Base-by-base conservation (phyloP, 2,113 vertebrate species). In the Megaptera novaeangliae region DNA sequence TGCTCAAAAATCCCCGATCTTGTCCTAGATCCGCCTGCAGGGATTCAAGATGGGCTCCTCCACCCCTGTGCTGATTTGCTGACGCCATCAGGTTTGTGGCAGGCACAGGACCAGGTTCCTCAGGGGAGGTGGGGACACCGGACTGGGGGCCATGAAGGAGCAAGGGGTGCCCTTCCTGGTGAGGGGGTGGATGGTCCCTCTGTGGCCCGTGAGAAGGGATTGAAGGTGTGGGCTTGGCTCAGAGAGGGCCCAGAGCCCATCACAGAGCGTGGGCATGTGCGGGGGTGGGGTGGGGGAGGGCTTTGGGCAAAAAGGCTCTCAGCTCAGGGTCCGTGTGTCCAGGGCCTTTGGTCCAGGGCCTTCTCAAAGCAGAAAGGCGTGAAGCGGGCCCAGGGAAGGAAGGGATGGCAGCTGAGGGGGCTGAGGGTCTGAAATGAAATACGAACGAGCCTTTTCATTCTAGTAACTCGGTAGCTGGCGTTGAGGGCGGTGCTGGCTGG, bases 1-100 rank as follows among this genome's bases (percentile, higher is more conserved):
- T 52, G 93, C 63, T 82, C 20, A 4, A 39, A 83, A 39, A 72
- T 77, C 96, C 93, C 66, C 0, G 23, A 81, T 91, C 80, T 61
- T 72, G 29, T 64, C 93, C 77, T 69, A 75, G 41, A 88, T 59
- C 59, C 0, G 0, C 87, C 91, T 31, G 36, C 29, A 3, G 83
- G 80, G 77, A 27, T 52, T 57, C 0, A 1, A 69, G 77, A 10
- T 0, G 4, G 29, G 3, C 18, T 88, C 18, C 11, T 6, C 8
- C 11, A 27, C 7, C 18, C 23, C 41, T 5, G 11, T 0, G 23
- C 59, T 11, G 83, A 82, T 41, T n/a, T 61, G 64, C 77, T 0
- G 8, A 49, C 18, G 2, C 57, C 31, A 34, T 29, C 46, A 13
- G 31, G 21, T 36, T 23, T 66, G 75, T 29, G 49, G 36, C 13